A percentile compares a stretch with the other conserved stretches of the same genome.
These are phyloP conservation scores for Cryptops parisi DNA, from an alignment of 2,888 invertebrate genomes.

Conservation along the genomic window DNA sequence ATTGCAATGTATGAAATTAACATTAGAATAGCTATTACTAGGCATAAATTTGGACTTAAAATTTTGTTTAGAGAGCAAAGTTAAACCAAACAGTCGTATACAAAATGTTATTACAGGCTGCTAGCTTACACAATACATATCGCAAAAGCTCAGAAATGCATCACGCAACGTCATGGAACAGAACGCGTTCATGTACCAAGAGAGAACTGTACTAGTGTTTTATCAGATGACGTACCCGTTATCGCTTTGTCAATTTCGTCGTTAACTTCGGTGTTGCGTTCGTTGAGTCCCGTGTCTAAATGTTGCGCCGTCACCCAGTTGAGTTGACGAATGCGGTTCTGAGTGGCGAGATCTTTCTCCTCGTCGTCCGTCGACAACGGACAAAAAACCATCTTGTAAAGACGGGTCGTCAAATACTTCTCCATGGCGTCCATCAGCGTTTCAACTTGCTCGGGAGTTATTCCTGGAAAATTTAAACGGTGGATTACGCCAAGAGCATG, in stretches of 20 bases:
- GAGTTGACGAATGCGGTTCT: constrained; percentile 82
- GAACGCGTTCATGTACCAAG: too few relatives aligned
- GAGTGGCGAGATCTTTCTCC: constrained; percentile 82
- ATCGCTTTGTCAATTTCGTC: constrained; percentile 86
- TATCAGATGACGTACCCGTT: constrained; percentile 44
- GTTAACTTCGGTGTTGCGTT: constrained; percentile 65
- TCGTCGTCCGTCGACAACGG: constrained; percentile 80
- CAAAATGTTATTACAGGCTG: too few relatives aligned
- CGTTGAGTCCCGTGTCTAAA: constrained; percentile 81
- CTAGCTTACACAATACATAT: too few relatives aligned
- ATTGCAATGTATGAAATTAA: too few relatives aligned
- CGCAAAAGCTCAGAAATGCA: too few relatives aligned
- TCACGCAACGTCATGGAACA: too few relatives aligned
- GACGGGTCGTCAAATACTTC: constrained; percentile 76
- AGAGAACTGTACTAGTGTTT: too few relatives aligned
- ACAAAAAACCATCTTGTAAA: constrained; percentile 78
- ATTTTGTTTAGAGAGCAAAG: not conserved
- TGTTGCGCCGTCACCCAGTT: constrained; percentile 94
- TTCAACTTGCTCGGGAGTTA: constrained; percentile 54
- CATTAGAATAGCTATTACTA: too few relatives aligned
- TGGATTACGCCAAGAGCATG: too few relatives aligned
- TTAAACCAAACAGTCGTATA: not conserved
- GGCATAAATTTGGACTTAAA: too few relatives aligned
- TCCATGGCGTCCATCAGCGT: constrained; percentile 83
- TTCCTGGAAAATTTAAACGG: constrained; percentile 32